Percentiles rank a stretch among this genome's conserved stretches.
Conservation (phyloP, 2,113 vertebrate species). For the Mesocricetus auratus region DNA sequence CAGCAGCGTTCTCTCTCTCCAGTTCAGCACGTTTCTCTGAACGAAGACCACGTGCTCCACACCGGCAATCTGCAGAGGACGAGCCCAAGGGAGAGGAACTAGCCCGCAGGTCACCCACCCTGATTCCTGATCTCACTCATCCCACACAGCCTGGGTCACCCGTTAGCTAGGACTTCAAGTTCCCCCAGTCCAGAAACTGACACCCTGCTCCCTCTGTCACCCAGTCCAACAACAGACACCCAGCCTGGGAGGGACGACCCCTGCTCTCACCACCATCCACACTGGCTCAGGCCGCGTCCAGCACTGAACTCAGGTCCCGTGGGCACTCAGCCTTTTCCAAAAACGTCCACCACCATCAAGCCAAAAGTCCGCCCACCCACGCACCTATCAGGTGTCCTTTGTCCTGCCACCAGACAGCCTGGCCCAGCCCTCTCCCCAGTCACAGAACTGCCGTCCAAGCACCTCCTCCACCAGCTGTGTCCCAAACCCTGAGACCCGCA, state of each 20-base stretch:
- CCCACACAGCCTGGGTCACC: not conserved
- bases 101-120: not conserved
- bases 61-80: slow-evolving; percentile 87
- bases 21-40: slow-evolving; percentile 90
- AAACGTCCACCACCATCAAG: not conserved
- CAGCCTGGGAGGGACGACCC: not conserved
- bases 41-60: slow-evolving; percentile 91
- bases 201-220: not conserved
- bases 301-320: not conserved
- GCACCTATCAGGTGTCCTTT: not conserved
- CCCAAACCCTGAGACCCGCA: no score
- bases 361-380: not conserved
- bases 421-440: not conserved
- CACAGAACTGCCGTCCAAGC: not conserved
- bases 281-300: not conserved
- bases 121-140: not conserved
- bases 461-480: not conserved
- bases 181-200: not conserved
- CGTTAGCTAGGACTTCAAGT: not conserved
- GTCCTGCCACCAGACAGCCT: not conserved
- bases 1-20: slow-evolving; percentile 89
- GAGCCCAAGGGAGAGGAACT: not conserved
- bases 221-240: not conserved
- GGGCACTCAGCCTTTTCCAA: not conserved
- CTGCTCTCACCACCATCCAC: not conserved